A percentile compares a stretch with the other conserved stretches of the same genome.
phyloP scores from a whole-genome alignment of 37 sponge, comb jelly and placozoan genomes.

The Crambe crambe region DNA sequence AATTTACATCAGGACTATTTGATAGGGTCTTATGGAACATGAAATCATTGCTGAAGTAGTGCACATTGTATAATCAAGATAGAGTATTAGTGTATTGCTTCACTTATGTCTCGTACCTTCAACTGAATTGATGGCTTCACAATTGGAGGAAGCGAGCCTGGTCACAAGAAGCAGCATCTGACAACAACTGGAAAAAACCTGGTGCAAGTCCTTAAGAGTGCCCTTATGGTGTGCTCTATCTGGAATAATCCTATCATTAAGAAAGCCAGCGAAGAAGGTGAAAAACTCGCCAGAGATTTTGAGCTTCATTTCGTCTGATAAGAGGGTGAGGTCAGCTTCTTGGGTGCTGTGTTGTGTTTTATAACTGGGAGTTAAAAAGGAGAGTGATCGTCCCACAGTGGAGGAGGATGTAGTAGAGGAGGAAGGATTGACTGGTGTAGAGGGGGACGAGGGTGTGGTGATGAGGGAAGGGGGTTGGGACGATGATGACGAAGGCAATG shows the following conservation, averaged over 20 bases:
- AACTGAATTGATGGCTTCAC: not conserved
- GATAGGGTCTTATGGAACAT: too few species aligned
- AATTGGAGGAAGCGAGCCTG: not conserved
- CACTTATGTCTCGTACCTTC: not conserved
- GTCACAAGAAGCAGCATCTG: conserved; percentile 2
- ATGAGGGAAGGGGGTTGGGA: conserved; percentile 4
- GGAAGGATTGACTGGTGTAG: not conserved
- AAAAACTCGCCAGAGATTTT: conserved; percentile 2
- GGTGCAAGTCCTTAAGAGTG: not conserved
- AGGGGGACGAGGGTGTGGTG: conserved; percentile 16
- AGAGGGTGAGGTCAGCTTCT: not conserved
- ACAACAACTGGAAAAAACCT: conserved; percentile 5
- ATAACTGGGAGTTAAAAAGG: not conserved
- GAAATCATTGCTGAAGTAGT: too few species aligned
- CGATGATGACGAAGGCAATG: not conserved
- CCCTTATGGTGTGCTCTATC: not conserved
- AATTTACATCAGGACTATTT: too few species aligned
- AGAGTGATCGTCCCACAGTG: not conserved
- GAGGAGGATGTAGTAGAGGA: not conserved
- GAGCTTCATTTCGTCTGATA: conserved; percentile 2
- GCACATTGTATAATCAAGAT: too few species aligned
- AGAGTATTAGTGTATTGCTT: too few species aligned
- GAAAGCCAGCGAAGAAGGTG: conserved; percentile 6
- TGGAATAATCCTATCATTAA: not conserved
- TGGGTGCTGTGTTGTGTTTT: not conserved